Evolutionary conservation across 2,113 vertebrate genomes (phyloP), one percentile per base, ranked within the genome.

Genomic region (Zosterops lateralis): DNA sequence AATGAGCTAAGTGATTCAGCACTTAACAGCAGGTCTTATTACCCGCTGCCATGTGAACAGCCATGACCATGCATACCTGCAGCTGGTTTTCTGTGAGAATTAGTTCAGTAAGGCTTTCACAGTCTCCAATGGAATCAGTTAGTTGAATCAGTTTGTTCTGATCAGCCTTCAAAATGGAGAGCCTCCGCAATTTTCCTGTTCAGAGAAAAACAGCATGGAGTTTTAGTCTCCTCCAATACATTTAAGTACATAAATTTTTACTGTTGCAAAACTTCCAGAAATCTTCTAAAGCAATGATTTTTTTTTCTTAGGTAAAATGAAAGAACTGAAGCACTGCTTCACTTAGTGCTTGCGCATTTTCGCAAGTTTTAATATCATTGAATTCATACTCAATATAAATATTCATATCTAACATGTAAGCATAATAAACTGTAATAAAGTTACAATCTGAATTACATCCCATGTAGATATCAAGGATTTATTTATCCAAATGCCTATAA

Each of bases 11-110:
- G 68, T 47, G 73, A 95, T 57, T 87, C 87, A 73, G 61, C 65
- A 81, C 60, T 73, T 67, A 75, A 48, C 64, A 73, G 65, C 18
- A 73, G 64, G 38, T 65, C 70, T 85, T 89, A 84, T 73, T 80
- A 87, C 42, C 3, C 3, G 22, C 70, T 79, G n/a, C 42, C 67
- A 87, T 64, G 66, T 86, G 65, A 94, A 54, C 10, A 75, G 45
- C 29, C 16, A 45, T 18, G 64, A 50, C 40, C 38, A 34, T 8
- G 97, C 98, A 96, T 89, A 99, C 99, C 98, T 98, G 96, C 80
- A 99, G 97, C 18, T 98, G 98, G 92, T 99, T 99, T 97, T 99
- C 99, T 38, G 99, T 99, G 72, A 99, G 98, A 94, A 99, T 98
- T 74, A 99, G 98, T 82, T 99, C 99, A 9, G 99, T 99, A 93